Conservation (phyloP, 2,113 vertebrate species). For the Tursiops truncatus region DNA sequence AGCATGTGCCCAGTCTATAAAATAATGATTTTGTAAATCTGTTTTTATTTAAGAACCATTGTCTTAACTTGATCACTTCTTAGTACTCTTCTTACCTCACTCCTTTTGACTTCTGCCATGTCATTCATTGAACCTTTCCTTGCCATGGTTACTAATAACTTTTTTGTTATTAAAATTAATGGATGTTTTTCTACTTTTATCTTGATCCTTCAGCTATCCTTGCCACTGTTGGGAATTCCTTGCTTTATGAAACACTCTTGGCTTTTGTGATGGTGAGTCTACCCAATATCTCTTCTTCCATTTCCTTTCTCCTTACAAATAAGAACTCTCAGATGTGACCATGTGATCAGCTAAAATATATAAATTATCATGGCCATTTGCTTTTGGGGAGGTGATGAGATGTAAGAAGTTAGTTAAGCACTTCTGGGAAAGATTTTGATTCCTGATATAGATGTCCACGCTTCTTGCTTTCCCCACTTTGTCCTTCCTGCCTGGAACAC, state of each 20-base stretch:
- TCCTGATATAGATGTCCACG: neutral
- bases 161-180: constrained; percentile 20
- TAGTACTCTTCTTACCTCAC: neutral
- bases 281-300: neutral
- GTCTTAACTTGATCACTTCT: neutral
- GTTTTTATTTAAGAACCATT: neutral
- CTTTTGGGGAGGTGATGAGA: neutral
- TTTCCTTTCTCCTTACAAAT: neutral
- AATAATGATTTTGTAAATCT: neutral
- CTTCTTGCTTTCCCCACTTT: neutral
- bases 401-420: neutral
- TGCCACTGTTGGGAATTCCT: neutral
- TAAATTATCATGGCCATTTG: neutral
- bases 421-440: neutral
- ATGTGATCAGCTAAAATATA: neutral
- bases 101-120: neutral
- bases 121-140: neutral
- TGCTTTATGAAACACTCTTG: neutral
- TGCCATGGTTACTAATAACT: neutral
- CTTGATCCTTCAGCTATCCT: constrained; percentile 12
- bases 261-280: neutral
- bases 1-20: neutral
- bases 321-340: neutral
- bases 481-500: neutral
- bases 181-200: neutral